Evolutionary conservation across 2,888 invertebrate species (phyloP), one percentile per base, ranked within the genome.

Genomic region (Schizaphis graminum): DNA sequence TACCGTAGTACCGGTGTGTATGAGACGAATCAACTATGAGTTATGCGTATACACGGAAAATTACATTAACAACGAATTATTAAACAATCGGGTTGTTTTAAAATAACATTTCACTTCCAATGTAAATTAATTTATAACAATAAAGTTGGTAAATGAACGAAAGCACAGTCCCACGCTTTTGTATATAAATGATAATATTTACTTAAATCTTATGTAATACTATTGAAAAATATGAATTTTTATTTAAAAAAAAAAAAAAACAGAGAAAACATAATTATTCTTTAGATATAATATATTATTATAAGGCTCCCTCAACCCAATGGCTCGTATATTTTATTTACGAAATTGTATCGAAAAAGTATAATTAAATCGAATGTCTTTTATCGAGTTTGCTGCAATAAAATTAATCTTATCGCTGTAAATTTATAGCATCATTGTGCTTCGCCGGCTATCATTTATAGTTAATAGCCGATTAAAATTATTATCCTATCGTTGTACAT

Each of bases 351-450:
- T 77, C 21, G 35, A 35, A 77, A 35, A 77, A 77, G 77, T 41
- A 35, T 77, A 77, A 77, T 77, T 77, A 77, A 77, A 21, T 77
- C 77, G 77, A 77, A 77, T 77, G 35, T 41, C 77, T 77, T 77
- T 77, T 77, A 77, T 41, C 21, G 35, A 77, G 35, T 35, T 77
- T 35, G 21, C 77, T 11, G 35, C 35, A 77, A 35, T 77, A 77
- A 77, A 77, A 77, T 77, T 35, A 77, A 77, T 77, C 77, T 77
- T 77, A 77, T 35, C 77, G 35, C 21, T 35, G 77, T 77, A 77
- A 77, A 77, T 77, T 35, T 77, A 77, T 77, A 77, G 77, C 35
- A 35, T 77, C 77, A 21, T 41, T 41, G 21, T 77, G 35, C 77
- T 35, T 77, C 35, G 21, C 35, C 77, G 35, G 77, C 35, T 77